These are phyloP conservation scores for Acinonyx jubatus DNA, from an alignment of 2,113 vertebrate species.

Conservation along the genomic window DNA sequence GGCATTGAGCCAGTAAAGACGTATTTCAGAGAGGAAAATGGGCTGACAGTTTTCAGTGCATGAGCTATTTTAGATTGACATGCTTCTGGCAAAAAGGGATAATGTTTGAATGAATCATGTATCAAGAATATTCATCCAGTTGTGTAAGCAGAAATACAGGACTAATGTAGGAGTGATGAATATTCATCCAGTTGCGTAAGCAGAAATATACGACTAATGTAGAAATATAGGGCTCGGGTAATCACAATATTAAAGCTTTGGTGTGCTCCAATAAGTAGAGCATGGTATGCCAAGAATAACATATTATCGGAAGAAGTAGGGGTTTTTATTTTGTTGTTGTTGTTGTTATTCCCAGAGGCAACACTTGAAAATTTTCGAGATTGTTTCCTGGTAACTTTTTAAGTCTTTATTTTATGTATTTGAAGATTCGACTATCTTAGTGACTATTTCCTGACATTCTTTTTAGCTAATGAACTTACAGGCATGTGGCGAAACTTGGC, in stretches of 20 bases:
- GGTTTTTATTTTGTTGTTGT: no score
- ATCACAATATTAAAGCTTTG: neutral
- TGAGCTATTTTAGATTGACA: slow-evolving; percentile 20
- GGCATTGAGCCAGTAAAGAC: neutral
- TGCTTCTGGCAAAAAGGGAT: neutral
- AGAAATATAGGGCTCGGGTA: neutral
- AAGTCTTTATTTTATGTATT: neutral
- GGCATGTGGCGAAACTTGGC: neutral
- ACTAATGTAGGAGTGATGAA: neutral
- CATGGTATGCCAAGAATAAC: neutral
- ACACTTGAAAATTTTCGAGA: neutral
- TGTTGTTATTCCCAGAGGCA: neutral
- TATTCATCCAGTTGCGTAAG: neutral
- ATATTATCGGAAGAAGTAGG: neutral
- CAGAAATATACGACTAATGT: neutral
- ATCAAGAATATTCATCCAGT: neutral
- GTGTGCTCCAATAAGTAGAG: neutral
- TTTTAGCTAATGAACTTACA: neutral
- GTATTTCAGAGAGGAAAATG: neutral
- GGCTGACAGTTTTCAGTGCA: neutral
- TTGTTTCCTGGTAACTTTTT: neutral
- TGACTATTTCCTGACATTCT: neutral
- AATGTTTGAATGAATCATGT: slow-evolving; percentile 12
- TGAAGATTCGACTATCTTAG: neutral
- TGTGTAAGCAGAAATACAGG: slow-evolving; percentile 17